A percentile compares a stretch with the other conserved stretches of the same genome.
These are phyloP conservation scores for Dendrolimus punctatus DNA, from an alignment of 1,140 invertebrate genomes.

Conservation along the genomic window DNA sequence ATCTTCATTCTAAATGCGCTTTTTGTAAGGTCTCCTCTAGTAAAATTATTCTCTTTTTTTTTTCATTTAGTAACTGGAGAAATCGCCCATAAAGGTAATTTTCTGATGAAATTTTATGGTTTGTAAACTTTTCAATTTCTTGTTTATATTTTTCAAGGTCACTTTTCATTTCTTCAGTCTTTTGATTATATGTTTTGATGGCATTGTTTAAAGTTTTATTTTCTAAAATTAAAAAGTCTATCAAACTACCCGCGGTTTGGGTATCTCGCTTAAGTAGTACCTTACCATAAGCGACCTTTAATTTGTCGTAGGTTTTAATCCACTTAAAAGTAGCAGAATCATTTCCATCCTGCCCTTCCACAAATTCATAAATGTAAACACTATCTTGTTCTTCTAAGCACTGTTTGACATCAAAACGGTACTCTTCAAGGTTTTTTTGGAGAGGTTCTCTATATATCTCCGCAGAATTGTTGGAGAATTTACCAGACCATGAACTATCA, in stretches of 20 bases:
- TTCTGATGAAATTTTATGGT: constrained; percentile 42
- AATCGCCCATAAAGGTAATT: constrained; percentile 44
- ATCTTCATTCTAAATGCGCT: too few relatives aligned
- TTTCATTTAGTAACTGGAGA: constrained; percentile 46
- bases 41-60: constrained; percentile 45
- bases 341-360: constrained; percentile 5
- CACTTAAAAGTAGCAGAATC: constrained; percentile 33
- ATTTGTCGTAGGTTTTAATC: constrained; percentile 37
- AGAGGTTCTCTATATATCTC: constrained; percentile 23
- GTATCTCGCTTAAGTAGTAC: constrained; percentile 28
- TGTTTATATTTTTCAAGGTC: constrained; percentile 33
- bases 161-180: constrained; percentile 20
- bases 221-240: constrained; percentile 38
- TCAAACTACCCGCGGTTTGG: constrained; percentile 28
- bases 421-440: constrained; percentile 36
- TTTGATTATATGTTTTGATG: constrained; percentile 20
- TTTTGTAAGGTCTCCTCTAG: constrained; percentile 35
- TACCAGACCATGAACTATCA: constrained; percentile 34
- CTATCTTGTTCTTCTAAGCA: constrained; percentile 18
- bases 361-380: constrained; percentile 32
- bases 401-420: constrained; percentile 28
- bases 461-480: constrained; percentile 29
- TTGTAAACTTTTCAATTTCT: constrained; percentile 35
- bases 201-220: constrained; percentile 25
- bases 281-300: constrained; percentile 32